Evolutionary conservation across 92 coral and sea anemone genomes (phyloP).

Genomic region (Epizoanthus scotinus): DNA sequence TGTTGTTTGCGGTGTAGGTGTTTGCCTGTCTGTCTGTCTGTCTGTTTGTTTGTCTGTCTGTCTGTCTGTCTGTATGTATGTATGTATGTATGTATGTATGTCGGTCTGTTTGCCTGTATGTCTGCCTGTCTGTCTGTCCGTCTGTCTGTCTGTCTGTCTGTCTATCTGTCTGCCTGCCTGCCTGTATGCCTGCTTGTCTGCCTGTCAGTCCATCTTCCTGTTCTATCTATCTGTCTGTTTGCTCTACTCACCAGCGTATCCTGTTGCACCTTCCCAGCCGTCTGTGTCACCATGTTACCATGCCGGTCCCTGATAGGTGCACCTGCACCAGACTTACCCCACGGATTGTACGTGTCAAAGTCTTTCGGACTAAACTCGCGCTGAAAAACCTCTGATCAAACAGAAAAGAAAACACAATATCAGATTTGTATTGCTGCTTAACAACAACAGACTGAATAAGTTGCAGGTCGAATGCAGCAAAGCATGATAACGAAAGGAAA

Average conservation of each 20-base stretch:
- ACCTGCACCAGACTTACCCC: constrained; percentile 84
- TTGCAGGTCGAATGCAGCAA: no score
- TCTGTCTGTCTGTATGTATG: no score
- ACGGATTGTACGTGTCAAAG: constrained; percentile 61
- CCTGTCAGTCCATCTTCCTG: background rate
- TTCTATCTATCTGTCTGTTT: background rate
- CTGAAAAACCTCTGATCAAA: constrained; percentile 54
- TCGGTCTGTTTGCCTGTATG: no score
- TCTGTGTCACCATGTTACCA: constrained; percentile 75
- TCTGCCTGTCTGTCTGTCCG: no score
- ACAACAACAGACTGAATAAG: no score
- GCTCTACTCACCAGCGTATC: constrained; percentile 61
- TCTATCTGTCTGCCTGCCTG: background rate
- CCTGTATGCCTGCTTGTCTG: background rate
- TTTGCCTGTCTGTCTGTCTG: no score
- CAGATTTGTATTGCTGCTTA: no score
- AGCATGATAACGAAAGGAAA: no score
- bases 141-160: no score
- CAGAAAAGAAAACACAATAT: background rate
- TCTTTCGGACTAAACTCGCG: constrained; percentile 88
- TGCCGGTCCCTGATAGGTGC: constrained; percentile 75
- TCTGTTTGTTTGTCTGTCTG: no score
- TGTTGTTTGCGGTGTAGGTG: no score
- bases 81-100: no score
- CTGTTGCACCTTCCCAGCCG: constrained; percentile 72